Percentiles rank a stretch among this genome's conserved stretches.
phyloP scores from a whole-genome alignment of 23 tunicate genomes.

The Ciona savignyi region DNA sequence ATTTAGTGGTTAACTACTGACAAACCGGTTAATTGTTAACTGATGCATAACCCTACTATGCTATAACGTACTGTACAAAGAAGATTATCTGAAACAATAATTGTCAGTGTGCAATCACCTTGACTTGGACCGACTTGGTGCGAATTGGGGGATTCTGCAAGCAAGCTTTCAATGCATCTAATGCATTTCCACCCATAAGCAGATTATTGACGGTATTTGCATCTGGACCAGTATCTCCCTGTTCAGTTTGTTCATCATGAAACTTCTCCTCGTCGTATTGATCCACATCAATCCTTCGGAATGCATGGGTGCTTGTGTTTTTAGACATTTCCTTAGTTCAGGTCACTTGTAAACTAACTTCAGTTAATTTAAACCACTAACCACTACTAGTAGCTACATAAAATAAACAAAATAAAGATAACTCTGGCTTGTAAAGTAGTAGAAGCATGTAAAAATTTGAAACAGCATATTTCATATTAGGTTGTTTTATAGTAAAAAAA shows the following conservation, averaged over 20 bases:
- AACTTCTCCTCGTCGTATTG: conserved; percentile 97
- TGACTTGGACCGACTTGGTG: conserved; percentile 24
- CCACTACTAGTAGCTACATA: too few species aligned
- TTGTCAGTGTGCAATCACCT: not conserved
- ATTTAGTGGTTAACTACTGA: too few species aligned
- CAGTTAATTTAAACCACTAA: too few species aligned
- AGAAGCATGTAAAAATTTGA: too few species aligned
- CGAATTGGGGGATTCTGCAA: conserved; percentile 71
- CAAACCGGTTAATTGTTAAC: too few species aligned
- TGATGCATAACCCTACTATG: too few species aligned
- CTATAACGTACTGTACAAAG: not conserved
- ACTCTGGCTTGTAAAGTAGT: not conserved
- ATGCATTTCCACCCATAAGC: conserved; percentile 24
- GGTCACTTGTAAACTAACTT: too few species aligned
- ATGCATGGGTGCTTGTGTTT: conserved; percentile 16
- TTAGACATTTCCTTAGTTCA: conserved; percentile 21
- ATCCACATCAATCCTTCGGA: conserved; percentile 95
- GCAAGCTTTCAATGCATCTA: conserved; percentile 61
- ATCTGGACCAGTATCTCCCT: conserved; percentile 75
- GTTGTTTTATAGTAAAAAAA: too few species aligned
- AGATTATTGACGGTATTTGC: conserved; percentile 40
- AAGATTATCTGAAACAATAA: not conserved
- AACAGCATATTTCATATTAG: too few species aligned
- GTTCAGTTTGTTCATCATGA: conserved; percentile 73
- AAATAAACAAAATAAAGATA: not conserved